Conservation (phyloP, 2,888 invertebrate species). For the Adelphocoris suturalis region DNA sequence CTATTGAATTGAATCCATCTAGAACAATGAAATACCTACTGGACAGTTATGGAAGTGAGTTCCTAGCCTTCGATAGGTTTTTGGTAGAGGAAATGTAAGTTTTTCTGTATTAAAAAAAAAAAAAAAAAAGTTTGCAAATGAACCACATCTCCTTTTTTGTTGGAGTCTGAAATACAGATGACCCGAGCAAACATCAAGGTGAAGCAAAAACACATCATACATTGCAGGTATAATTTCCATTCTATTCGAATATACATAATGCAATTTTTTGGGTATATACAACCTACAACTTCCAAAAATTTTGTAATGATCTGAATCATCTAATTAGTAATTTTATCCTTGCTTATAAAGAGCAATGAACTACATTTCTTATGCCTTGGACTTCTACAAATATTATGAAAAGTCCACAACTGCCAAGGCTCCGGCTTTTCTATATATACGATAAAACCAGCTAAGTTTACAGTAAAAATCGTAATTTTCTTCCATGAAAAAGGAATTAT, state of each 20-base stretch:
- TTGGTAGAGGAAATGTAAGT: too few relatives aligned
- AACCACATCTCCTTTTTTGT: too few relatives aligned
- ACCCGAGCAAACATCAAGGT: not conserved
- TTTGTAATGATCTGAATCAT: not conserved
- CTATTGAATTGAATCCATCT: too few relatives aligned
- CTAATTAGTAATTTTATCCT: not conserved
- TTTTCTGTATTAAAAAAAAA: too few relatives aligned
- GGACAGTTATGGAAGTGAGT: too few relatives aligned
- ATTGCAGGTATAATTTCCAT: slow-evolving; percentile 64
- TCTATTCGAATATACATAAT: slow-evolving; percentile 64
- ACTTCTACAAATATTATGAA: not conserved
- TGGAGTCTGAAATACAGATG: not conserved
- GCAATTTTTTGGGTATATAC: slow-evolving; percentile 64
- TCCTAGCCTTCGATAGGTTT: too few relatives aligned
- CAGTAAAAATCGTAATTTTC: not conserved
- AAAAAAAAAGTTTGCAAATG: too few relatives aligned
- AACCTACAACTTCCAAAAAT: slow-evolving; percentile 54
- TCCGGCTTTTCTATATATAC: not conserved
- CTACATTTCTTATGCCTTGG: slow-evolving; percentile 45
- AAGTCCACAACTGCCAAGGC: slow-evolving; percentile 42
- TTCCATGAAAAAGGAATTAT: not conserved
- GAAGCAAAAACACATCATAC: slow-evolving; percentile 45
- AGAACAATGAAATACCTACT: too few relatives aligned
- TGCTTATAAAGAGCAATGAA: not conserved
- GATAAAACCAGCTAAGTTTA: not conserved